Percentiles rank a stretch among this genome's conserved stretches.
Evolutionary conservation across 2,888 invertebrate species (phyloP).

Genomic region (Gortyna flavago): DNA sequence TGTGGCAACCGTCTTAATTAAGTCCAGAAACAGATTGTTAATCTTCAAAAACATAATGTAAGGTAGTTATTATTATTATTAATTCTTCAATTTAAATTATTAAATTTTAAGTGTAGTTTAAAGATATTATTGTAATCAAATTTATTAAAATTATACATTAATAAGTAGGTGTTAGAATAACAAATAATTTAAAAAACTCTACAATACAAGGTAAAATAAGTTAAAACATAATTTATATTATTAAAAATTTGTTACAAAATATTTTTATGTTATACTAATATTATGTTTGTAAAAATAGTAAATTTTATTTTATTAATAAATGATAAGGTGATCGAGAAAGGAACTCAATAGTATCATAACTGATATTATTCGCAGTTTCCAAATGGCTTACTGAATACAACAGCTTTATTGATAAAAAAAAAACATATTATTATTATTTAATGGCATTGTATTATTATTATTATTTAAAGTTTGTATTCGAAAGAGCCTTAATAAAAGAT

Average conservation of each 20-base stretch:
- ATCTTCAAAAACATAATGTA: constrained; percentile 2
- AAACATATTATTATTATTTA: neutral
- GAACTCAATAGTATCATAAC: constrained; percentile 75
- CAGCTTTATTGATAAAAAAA: neutral
- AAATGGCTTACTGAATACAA: constrained; percentile 32
- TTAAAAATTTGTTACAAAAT: neutral
- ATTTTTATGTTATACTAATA: neutral
- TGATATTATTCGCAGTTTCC: constrained; percentile 77
- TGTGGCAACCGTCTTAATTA: neutral
- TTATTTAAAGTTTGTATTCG: constrained; percentile 35
- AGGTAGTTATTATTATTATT: neutral
- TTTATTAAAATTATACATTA: neutral
- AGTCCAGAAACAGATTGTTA: constrained; percentile 8
- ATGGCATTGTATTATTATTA: neutral
- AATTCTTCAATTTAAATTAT: neutral
- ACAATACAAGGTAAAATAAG: constrained; percentile 55
- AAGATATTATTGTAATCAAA: neutral
- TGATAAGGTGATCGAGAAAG: constrained; percentile 21
- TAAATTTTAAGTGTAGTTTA: neutral
- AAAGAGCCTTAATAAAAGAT: constrained; percentile 50
- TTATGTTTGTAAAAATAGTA: neutral
- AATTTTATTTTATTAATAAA: neutral
- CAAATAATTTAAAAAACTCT: constrained; percentile 32
- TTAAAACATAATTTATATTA: constrained; percentile 4
- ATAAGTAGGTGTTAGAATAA: neutral